These are phyloP conservation scores for Lichenostomus cassidix DNA, from an alignment of 2,113 vertebrate genomes.

Conservation along the genomic window DNA sequence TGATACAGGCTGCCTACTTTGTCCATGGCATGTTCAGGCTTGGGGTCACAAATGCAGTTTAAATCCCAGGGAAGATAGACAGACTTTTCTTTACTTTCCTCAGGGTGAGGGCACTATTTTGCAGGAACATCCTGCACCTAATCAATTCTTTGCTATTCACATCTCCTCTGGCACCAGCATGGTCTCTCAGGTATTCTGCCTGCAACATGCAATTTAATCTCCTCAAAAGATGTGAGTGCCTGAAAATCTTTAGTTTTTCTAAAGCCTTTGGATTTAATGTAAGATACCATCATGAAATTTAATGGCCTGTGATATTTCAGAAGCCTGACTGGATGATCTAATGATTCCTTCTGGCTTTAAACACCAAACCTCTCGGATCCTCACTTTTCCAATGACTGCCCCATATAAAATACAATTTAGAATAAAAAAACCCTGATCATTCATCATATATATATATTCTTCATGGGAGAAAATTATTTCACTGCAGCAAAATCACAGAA, in stretches of 20 bases:
- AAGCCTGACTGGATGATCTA: background rate
- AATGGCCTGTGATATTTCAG: constrained; percentile 1
- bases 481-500: background rate
- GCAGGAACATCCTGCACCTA: background rate
- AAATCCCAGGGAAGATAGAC: background rate
- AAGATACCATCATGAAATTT: constrained; percentile 10
- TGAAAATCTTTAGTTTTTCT: constrained; percentile 20
- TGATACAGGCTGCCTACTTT: background rate
- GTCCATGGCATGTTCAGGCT: background rate
- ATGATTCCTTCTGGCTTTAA: constrained; percentile 8
- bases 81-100: background rate
- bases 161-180: background rate
- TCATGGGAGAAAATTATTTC: background rate
- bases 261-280: constrained; percentile 8
- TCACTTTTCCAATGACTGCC: background rate
- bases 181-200: constrained; percentile 9
- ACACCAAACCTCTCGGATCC: background rate
- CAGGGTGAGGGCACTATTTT: background rate
- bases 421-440: constrained; percentile 5
- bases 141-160: background rate
- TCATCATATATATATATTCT: background rate
- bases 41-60: background rate
- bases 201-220: background rate
- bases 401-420: background rate
- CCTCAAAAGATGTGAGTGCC: background rate